Evolutionary conservation across 2,113 vertebrate genomes (phyloP).

Genomic region (Mystacornis crossleyi): DNA sequence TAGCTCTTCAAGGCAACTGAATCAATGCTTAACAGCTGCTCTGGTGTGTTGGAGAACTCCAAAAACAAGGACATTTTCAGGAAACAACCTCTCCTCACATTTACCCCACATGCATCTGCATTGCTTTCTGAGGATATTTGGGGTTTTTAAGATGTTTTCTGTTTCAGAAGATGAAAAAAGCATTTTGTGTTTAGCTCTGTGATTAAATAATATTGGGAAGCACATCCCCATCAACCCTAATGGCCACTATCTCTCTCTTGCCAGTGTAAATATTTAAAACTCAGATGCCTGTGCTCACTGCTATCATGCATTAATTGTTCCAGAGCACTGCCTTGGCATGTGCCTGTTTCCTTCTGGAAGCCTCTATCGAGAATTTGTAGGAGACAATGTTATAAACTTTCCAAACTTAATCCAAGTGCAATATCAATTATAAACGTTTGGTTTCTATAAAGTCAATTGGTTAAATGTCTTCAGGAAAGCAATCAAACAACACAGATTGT

Average conservation of each 20-base stretch:
- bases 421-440: neutral
- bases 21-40: constrained; percentile 11
- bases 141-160: neutral
- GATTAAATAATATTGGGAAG: neutral
- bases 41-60: neutral
- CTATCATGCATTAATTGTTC: neutral
- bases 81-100: neutral
- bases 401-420: neutral
- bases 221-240: neutral
- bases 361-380: neutral
- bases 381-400: neutral
- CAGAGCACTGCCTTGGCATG: neutral
- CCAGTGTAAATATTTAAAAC: neutral
- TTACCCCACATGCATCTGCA: neutral
- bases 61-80: neutral
- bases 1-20: constrained; percentile 27
- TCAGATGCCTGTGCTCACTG: neutral
- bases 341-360: neutral
- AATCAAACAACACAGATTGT: neutral
- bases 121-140: neutral
- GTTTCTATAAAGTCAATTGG: neutral
- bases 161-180: neutral
- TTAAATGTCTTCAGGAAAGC: neutral
- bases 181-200: neutral
- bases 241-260: neutral